phyloP scores from a whole-genome alignment of 1,140 invertebrate genomes.

The Drosophila melanica region DNA sequence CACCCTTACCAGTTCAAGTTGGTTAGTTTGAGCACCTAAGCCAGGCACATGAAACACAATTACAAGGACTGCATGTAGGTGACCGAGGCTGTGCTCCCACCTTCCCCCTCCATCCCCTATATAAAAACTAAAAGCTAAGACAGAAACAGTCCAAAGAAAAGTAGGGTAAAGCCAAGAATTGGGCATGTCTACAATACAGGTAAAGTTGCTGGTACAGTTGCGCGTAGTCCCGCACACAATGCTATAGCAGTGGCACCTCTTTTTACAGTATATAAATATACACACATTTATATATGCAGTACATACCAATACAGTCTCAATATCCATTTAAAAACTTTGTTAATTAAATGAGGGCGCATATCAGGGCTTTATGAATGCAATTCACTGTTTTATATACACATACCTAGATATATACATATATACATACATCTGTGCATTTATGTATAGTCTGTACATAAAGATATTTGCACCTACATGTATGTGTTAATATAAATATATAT shows the following conservation, averaged over 20 bases:
- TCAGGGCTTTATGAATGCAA: slow-evolving; percentile 4
- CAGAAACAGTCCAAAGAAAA: background rate
- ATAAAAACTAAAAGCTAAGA: background rate
- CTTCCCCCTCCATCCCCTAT: too few species aligned
- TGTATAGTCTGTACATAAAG: background rate
- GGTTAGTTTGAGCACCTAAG: slow-evolving; percentile 23
- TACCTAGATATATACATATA: too few species aligned
- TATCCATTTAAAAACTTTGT: slow-evolving; percentile 11
- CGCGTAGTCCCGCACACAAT: slow-evolving; percentile 1
- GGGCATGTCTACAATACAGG: background rate
- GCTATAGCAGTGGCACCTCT: too few species aligned
- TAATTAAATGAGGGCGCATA: slow-evolving; percentile 9
- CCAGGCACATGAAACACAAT: background rate
- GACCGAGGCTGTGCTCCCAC: background rate
- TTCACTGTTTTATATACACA: background rate
- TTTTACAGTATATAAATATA: background rate
- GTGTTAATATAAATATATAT: background rate
- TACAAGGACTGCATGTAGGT: background rate
- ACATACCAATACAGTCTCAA: background rate
- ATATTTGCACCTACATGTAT: background rate
- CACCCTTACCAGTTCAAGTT: slow-evolving; percentile 5
- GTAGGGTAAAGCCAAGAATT: background rate
- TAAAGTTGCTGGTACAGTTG: background rate
- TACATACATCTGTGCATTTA: background rate
- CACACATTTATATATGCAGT: background rate